Evolutionary conservation across 2,113 vertebrate species (phyloP).

Genomic region (Macrotis lagotis): DNA sequence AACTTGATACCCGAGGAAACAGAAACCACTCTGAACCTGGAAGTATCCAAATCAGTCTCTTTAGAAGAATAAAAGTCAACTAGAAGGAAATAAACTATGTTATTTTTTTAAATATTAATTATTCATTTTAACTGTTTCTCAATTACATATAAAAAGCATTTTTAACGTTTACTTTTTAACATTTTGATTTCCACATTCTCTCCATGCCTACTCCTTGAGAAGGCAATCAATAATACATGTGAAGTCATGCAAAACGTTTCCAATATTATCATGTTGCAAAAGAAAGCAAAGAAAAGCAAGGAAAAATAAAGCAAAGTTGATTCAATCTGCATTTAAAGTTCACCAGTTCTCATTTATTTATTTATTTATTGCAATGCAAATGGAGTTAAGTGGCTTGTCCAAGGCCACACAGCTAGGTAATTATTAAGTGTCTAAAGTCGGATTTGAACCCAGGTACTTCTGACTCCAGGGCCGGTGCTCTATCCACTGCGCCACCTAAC

Average conservation of each 20-base stretch:
- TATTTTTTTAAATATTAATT: background rate
- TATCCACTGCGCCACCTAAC: too few relatives aligned
- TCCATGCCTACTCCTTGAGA: background rate
- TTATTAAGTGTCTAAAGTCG: too few relatives aligned
- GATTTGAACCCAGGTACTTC: too few relatives aligned
- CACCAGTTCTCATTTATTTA: too few relatives aligned
- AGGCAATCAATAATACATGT: background rate
- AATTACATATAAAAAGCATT: background rate
- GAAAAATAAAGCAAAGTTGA: background rate
- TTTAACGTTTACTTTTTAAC: background rate
- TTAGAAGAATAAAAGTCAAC: background rate
- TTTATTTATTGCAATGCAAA: too few relatives aligned
- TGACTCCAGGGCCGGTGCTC: too few relatives aligned
- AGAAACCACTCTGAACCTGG: background rate
- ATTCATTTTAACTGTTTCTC: background rate
- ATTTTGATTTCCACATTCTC: background rate
- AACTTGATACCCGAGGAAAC: background rate
- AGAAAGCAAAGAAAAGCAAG: background rate
- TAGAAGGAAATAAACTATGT: background rate
- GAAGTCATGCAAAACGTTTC: background rate
- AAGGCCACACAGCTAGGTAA: too few relatives aligned
- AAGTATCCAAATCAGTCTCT: background rate
- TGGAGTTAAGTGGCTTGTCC: too few relatives aligned
- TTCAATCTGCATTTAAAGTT: background rate
- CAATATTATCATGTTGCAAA: background rate